Base-by-base conservation (phyloP, 2,113 vertebrate genomes). In the Caranx ignobilis region DNA sequence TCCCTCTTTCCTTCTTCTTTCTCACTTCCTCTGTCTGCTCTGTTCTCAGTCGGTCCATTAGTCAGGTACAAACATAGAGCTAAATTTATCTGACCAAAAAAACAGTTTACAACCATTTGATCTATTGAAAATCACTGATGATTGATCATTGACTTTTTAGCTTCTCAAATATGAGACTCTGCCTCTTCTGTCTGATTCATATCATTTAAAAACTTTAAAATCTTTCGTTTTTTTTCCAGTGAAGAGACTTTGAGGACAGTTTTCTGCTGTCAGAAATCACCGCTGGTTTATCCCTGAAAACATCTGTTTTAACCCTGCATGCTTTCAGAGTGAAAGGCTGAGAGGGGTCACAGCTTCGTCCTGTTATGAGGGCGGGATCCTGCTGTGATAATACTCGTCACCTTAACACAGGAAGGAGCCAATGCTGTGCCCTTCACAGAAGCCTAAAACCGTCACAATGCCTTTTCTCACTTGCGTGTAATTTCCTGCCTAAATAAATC, bases 341-440 rank as follows among this genome's bases (percentile, higher is more conserved):
- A 34, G 11, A n/a, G 50, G 34, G 75, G 77, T 79, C 68, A 34
- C 66, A 26, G 63, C 34, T 45, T 65, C 5, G 21, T 83, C 78
- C 75, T 78, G 39, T 83, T 71, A 57, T n/a, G 54, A 55, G 21
- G 56, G 39, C 11, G 34, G 35, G 45, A 47, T 69, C 48, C 32
- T 41, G 48, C 66, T 62, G 77, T 79, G 87, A 74, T 87, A 85
- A 89, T 75, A 71, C 79, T 78, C 19, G 8, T 74, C 60, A 79
- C 70, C 86, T 87, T 85, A 86, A 91, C 89, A 76, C 87, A 84
- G 87, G 79, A 92, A 91, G 86, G 70, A 56, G 77, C 70, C 72
- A 39, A 47, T 35, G 57, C 50, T n/a, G 3, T 78, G 90, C 37
- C 86, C 88, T 92, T 91, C 84, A 85, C 72, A 16, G 71, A 35